A percentile compares a stretch with the other conserved stretches of the same genome.
phyloP scores from a whole-genome alignment of 2,113 vertebrate genomes.

The Embiotoca jacksoni region DNA sequence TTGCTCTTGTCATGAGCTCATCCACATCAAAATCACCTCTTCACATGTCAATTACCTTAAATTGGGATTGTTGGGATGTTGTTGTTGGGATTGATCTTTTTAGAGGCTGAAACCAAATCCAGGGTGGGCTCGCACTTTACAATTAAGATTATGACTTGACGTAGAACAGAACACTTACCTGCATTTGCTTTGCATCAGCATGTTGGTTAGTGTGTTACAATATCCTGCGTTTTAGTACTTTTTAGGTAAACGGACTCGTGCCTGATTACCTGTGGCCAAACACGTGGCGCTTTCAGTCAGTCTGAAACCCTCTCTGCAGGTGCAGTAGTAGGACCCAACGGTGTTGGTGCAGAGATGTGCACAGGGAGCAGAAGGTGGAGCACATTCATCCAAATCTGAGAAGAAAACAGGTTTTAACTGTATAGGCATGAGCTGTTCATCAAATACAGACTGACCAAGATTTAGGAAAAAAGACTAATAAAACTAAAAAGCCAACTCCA shows the following conservation, averaged over 20 bases:
- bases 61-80: neutral
- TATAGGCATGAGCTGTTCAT: neutral
- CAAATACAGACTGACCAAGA: neutral
- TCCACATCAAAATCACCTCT: conserved; percentile 23
- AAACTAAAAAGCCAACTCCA: neutral
- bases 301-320: conserved; percentile 85
- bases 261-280: conserved; percentile 81
- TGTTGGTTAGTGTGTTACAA: neutral
- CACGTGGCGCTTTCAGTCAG: conserved; percentile 78
- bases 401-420: neutral
- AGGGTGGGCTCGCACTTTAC: neutral
- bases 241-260: neutral
- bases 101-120: conserved; percentile 30
- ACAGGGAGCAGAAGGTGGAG: conserved; percentile 83
- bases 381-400: conserved; percentile 91
- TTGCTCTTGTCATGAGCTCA: neutral
- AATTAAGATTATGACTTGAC: neutral
- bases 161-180: neutral
- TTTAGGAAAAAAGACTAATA: neutral
- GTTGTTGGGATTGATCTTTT: conserved; percentile 35
- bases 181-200: neutral
- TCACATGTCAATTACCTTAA: conserved; percentile 3
- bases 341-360: conserved; percentile 87
- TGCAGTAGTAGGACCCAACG: conserved; percentile 84
- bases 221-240: too few relatives aligned